Evolutionary conservation across 2,113 vertebrate species (phyloP), one percentile per base, ranked within the genome.

Genomic region (Anser brachyrhynchus): DNA sequence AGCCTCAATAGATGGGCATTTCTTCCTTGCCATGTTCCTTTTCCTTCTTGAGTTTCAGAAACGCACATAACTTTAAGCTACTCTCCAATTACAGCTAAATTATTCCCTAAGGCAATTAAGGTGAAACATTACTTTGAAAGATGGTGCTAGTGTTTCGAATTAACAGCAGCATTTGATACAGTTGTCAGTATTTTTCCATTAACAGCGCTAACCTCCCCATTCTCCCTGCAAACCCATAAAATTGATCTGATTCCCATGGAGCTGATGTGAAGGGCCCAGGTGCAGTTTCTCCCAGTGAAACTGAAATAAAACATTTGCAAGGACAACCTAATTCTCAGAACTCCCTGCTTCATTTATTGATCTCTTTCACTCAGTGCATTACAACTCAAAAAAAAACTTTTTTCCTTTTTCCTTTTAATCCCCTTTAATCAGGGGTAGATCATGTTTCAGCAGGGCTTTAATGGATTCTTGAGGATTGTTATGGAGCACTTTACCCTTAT

Each of bases 31-130:
- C 52, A 52, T 0, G 5, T 85, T 92, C 72, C 83, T 95, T 94
- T 93, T 82, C 64, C 65, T 92, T 85, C 95, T 90, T 92, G 74
- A 74, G 84, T 96, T 96, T 96, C 92, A 96, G 87, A 93, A 96
- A 92, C 74, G 62, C 76, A 46, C 88, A 82, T 87, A 93, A 92
- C 87, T 96, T 92, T 71, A 82, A 91, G 88, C 87, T 51, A 35
- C 59, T 93, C 90, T 96, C 95, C 92, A 94, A 85, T 96, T 94
- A 94, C 95, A 93, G 73, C 49, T 94, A 52, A 95, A 96, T 97
- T 92, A 94, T 95, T 94, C 96, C 95, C 91, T 49, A 6, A 89
- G 94, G 95, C 92, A 96, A 94, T 96, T 96, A 95, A 97, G 93
- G 94, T 96, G 94, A 97, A 97, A 86, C 94, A 71, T 66, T 94